These are phyloP conservation scores for Cybosia mesomella DNA, from an alignment of 2,888 invertebrate genomes.

Conservation along the genomic window DNA sequence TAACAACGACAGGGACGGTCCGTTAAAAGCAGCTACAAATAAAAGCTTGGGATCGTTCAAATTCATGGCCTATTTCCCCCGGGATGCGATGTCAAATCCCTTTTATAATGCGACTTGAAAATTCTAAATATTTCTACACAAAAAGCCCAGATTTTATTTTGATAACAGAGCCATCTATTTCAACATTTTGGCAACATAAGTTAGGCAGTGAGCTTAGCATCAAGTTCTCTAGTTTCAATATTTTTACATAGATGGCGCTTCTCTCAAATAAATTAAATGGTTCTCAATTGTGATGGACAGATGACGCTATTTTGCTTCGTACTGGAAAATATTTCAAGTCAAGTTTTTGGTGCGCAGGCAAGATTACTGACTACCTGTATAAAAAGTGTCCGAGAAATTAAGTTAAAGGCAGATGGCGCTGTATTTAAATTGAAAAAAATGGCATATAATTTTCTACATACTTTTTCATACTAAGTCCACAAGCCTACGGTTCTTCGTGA, in stretches of 20 bases:
- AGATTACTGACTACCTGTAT: not conserved
- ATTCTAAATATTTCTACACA: slow-evolving; percentile 37
- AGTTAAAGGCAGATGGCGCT: not conserved
- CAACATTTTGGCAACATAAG: not conserved
- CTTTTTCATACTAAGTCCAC: too few relatives aligned
- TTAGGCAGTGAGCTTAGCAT: not conserved
- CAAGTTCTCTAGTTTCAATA: not conserved
- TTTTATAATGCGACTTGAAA: slow-evolving; percentile 37
- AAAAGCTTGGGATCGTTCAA: slow-evolving; percentile 35
- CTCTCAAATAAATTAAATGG: not conserved
- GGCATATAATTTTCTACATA: too few relatives aligned
- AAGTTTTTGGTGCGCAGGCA: too few relatives aligned
- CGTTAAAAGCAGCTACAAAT: slow-evolving; percentile 35
- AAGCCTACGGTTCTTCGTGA: too few relatives aligned
- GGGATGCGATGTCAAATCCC: slow-evolving; percentile 40
- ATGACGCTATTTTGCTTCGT: slow-evolving; percentile 2
- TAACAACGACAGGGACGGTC: slow-evolving; percentile 16
- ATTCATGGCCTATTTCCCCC: slow-evolving; percentile 49
- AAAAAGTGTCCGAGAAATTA: not conserved
- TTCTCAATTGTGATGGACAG: not conserved
- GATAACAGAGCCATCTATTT: slow-evolving; percentile 33
- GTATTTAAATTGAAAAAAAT: not conserved
- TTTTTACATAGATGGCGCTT: slow-evolving; percentile 17
- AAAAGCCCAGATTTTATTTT: slow-evolving; percentile 14
- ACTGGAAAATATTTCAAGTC: not conserved